Percentiles rank a stretch among this genome's conserved stretches.
phyloP scores from a whole-genome alignment of 92 coral and sea anemone species.

The Zoanthus sansibaricus region DNA sequence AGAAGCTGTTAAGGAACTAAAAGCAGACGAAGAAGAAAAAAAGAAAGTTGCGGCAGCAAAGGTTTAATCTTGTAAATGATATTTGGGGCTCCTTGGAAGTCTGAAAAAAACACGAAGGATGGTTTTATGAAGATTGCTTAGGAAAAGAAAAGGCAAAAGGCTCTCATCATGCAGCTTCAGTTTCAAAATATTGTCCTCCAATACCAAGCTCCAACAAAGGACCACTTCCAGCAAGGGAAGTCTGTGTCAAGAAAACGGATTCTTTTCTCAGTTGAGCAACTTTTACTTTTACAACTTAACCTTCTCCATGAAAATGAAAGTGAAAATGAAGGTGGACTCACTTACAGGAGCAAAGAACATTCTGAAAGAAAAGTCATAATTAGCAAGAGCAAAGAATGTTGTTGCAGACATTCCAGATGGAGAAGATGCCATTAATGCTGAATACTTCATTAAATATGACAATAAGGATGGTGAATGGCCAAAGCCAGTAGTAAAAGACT shows the following conservation, averaged over 20 bases:
- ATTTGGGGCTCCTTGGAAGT: constrained; percentile 45
- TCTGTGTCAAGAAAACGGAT: constrained; percentile 38
- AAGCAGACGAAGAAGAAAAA: background rate
- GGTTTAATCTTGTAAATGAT: background rate
- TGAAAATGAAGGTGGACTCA: constrained; percentile 25
- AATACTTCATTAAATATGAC: too few species aligned
- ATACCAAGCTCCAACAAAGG: constrained; percentile 30
- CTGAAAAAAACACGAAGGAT: constrained; percentile 32
- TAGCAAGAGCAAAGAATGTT: too few species aligned
- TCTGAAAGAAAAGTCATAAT: too few species aligned
- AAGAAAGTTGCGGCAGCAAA: constrained; percentile 21
- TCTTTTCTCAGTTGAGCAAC: constrained; percentile 39
- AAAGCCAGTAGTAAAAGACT: too few species aligned
- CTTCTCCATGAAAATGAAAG: constrained; percentile 14
- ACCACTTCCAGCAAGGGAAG: constrained; percentile 50
- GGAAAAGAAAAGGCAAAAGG: constrained; percentile 40
- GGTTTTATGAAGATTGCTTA: constrained; percentile 36
- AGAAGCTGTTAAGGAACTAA: constrained; percentile 52
- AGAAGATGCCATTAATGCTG: too few species aligned
- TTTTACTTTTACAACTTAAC: constrained; percentile 13
- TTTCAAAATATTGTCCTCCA: constrained; percentile 40
- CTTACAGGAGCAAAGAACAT: too few species aligned
- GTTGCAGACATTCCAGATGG: too few species aligned
- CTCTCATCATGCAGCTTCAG: constrained; percentile 22
- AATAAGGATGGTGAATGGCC: too few species aligned